A percentile compares a stretch with the other conserved stretches of the same genome.
These are phyloP conservation scores for Verasper variegatus DNA, from an alignment of 2,113 vertebrate species.

Conservation along the genomic window DNA sequence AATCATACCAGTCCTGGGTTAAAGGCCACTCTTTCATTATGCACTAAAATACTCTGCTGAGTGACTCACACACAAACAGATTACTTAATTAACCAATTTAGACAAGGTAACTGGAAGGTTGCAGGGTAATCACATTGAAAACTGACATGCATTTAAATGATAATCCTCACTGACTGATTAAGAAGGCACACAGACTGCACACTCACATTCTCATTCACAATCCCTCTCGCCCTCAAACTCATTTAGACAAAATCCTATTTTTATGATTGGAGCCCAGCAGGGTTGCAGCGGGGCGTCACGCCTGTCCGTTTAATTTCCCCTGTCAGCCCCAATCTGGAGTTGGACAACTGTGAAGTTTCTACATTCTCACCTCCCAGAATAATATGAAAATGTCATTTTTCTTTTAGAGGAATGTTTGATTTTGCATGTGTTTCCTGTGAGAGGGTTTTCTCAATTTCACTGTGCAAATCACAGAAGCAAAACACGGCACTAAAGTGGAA, in stretches of 20 bases:
- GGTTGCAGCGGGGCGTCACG: slow-evolving; percentile 15
- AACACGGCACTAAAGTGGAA: background rate
- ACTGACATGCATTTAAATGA: slow-evolving; percentile 59
- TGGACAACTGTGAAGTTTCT: slow-evolving; percentile 41
- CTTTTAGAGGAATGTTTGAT: slow-evolving; percentile 28
- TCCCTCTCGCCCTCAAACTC: slow-evolving; percentile 30
- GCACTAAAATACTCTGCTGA: slow-evolving; percentile 12
- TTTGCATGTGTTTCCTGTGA: slow-evolving; percentile 12
- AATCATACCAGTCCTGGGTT: background rate
- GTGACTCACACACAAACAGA: slow-evolving; percentile 18
- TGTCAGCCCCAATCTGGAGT: slow-evolving; percentile 23
- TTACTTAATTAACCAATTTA: slow-evolving; percentile 60
- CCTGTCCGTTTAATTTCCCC: slow-evolving; percentile 56
- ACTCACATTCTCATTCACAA: background rate
- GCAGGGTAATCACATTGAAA: slow-evolving; percentile 56
- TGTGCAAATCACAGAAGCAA: background rate
- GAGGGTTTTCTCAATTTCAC: background rate
- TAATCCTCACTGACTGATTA: slow-evolving; percentile 46
- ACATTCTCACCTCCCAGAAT: slow-evolving; percentile 20
- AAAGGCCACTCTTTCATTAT: slow-evolving; percentile 32
- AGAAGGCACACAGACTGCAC: slow-evolving; percentile 8
- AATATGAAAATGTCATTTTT: slow-evolving; percentile 10
- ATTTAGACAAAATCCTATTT: slow-evolving; percentile 57
- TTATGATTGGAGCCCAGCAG: slow-evolving; percentile 20
- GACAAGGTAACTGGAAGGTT: slow-evolving; percentile 59